Percentiles rank a stretch among this genome's conserved stretches.
Conservation (phyloP, 2,113 vertebrate genomes). For the Fregata magnificens region DNA sequence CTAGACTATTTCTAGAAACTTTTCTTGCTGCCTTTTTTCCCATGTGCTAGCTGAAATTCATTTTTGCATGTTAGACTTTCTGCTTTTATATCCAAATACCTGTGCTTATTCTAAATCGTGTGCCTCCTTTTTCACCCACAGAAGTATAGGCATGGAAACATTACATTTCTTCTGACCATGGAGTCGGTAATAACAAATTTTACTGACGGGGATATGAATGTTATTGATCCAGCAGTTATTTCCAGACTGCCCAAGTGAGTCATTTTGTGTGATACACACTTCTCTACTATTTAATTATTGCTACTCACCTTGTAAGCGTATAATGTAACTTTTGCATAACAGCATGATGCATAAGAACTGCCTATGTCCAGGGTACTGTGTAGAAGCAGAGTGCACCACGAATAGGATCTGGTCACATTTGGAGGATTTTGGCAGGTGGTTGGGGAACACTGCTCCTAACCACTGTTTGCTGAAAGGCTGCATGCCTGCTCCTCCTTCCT, state of each 20-base stretch:
- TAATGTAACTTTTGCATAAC: background rate
- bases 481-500: background rate
- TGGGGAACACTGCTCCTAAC: background rate
- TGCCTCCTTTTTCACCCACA: background rate
- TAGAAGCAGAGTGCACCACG: background rate
- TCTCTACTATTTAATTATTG: background rate
- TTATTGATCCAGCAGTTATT: background rate
- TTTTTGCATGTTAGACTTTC: background rate
- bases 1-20: background rate
- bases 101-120: background rate
- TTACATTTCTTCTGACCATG: background rate
- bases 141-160: background rate
- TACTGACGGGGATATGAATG: background rate
- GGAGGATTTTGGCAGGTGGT: background rate
- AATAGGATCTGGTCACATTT: background rate
- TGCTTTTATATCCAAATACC: background rate
- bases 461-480: background rate
- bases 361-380: background rate
- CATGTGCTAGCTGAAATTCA: background rate
- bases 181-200: background rate
- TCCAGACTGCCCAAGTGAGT: background rate
- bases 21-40: background rate
- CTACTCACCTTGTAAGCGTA: background rate
- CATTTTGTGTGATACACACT: background rate
- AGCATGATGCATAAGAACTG: background rate